Percentiles rank a stretch among this genome's conserved stretches.
These are phyloP conservation scores for Drosophila willistoni DNA, from an alignment of 1,140 invertebrate genomes.

Conservation along the genomic window DNA sequence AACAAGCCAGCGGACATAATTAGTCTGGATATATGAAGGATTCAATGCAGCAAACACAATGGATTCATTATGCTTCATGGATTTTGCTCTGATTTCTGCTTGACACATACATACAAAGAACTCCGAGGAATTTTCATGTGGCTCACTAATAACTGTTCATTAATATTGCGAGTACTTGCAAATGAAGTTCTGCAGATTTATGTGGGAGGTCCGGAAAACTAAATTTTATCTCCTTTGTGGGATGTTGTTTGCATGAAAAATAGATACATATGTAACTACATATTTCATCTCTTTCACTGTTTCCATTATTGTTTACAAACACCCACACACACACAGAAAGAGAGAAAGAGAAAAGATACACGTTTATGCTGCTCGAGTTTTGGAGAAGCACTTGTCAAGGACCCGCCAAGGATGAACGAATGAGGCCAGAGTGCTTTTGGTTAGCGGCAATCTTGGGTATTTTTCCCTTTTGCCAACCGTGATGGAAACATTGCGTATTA, in stretches of 20 bases:
- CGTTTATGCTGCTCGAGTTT: conserved; percentile 5
- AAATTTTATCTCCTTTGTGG: conserved; percentile 6
- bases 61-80: too few species aligned
- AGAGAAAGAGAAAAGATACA: not conserved
- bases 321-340: not conserved
- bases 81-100: too few species aligned
- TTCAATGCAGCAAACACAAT: too few species aligned
- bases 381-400: conserved; percentile 8
- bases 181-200: not conserved
- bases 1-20: too few species aligned
- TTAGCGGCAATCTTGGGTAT: conserved; percentile 13
- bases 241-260: not conserved
- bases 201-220: not conserved
- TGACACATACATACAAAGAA: not conserved
- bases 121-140: not conserved
- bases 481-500: conserved; percentile 11
- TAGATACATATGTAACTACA: conserved; percentile 16
- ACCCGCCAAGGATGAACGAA: conserved; percentile 18
- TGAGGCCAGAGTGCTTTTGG: conserved; percentile 21
- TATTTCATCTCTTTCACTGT: conserved; percentile 19
- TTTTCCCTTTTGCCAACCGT: conserved; percentile 3
- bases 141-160: conserved; percentile 19
- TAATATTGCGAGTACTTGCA: conserved; percentile 12
- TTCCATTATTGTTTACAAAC: conserved; percentile 15
- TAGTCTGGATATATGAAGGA: too few species aligned